Conservation (phyloP, 2,797 vertebrate genomes). For the Hirundo rustica region DNA sequence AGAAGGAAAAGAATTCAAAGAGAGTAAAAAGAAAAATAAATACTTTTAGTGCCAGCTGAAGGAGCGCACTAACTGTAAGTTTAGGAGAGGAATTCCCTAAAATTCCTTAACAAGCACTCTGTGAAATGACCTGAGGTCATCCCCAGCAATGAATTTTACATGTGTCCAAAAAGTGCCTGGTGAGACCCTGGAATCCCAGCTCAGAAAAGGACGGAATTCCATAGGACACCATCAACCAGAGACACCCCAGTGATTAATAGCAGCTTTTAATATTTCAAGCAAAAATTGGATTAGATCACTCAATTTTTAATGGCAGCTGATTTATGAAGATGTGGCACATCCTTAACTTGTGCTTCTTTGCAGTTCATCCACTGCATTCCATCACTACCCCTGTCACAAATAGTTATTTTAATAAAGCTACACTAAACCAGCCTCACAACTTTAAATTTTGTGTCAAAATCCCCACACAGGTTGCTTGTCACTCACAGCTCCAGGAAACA, state of each 20-base stretch:
- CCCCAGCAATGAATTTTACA: not conserved
- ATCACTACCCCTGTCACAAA: not conserved
- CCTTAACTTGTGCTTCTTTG: not conserved
- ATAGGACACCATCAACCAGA: not conserved
- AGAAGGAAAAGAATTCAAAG: not conserved
- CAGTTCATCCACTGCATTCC: not conserved
- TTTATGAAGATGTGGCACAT: not conserved
- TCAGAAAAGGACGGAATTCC: not conserved
- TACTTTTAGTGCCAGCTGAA: not conserved
- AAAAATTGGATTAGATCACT: not conserved
- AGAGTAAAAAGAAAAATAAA: not conserved
- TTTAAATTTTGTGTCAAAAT: not conserved
- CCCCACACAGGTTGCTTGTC: not conserved
- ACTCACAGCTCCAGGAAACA: not conserved
- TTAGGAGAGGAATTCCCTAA: not conserved
- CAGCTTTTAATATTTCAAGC: not conserved
- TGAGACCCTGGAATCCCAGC: not conserved
- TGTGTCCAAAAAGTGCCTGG: not conserved
- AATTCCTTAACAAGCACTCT: not conserved
- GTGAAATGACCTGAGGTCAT: rapidly evolving
- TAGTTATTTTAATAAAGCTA: not conserved
- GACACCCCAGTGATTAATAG: not conserved
- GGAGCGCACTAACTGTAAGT: not conserved
- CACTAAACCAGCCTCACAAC: not conserved
- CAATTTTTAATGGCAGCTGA: not conserved